Base-by-base conservation (phyloP, 2,797 vertebrate genomes). In the Gymnodraco acuticeps region DNA sequence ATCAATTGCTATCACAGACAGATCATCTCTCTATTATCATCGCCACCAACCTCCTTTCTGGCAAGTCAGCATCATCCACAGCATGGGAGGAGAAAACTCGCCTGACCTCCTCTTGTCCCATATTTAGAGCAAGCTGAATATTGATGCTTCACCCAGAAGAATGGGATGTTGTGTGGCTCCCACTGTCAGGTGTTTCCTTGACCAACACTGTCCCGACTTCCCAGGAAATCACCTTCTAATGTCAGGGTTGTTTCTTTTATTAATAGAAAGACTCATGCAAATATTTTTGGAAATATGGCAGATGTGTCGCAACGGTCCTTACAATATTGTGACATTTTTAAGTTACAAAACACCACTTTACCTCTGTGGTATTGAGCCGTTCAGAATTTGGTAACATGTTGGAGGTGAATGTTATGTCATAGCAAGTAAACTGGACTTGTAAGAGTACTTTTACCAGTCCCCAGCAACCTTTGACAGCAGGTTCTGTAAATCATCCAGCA, bases 71-170 rank as follows among this genome's bases (percentile, higher is more conserved):
- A 81, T 85, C 83, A 50, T 79, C 70, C 77, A 64, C 81, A 82
- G 73, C 73, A 59, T 64, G 75, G 54, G 68, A 77, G 80, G 68
- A 82, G 77, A 80, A 80, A 76, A 80, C 80, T 67, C 19, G 11
- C 62, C 87, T 86, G 82, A 87, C 84, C 78, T 84, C 78, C 83
- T 81, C 77, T 66, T 81, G 86, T 91, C 86, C 88, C 85, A 89
- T 87, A 92, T 90, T 88, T 78, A 85, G 69, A 85, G 76, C 8
- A 0, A 42, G 68, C 69, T 89, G 83, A 93, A 91, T 89, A 82
- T 89, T 89, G 75, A 92, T 89, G 80, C 46, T 67, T 83, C 64
- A 70, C 74, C 51, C 71, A 50, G 76, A 56, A 69, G 75, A 87
- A 75, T 15, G 68, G 75, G 56, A 83, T 79, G 82, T 78, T 78